Evolutionary conservation across 2,113 vertebrate species (phyloP), one percentile per base, ranked within the genome.

Genomic region (Carassius auratus): DNA sequence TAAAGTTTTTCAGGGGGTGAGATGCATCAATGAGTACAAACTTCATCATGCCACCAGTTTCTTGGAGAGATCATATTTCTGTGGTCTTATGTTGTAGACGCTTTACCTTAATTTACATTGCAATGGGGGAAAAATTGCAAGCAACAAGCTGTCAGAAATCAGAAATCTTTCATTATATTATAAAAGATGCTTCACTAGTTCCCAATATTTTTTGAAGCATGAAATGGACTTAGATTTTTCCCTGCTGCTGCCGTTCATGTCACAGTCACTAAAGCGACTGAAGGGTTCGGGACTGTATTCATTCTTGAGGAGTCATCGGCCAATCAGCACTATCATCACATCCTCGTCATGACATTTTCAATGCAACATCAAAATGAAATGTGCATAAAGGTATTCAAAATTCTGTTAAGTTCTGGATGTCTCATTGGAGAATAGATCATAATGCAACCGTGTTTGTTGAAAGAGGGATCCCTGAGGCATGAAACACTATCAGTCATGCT

Each of bases 401-500:
- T 78, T 61, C 21, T 45, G 38, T 64, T 45, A 26, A 26, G n/a
- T 15, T 75, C 21, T 48, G 23, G 13, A 38, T 26, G 12, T 80
- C 78, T 64, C n/a, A 64, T 42, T 23, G 78, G 78, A 66, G 38
- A 66, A 15, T 64, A 48, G 36, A 61, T 42, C 57, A 64, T 64
- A 80, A 17, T 45, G 36, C 57, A 23, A 59, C 4, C 1, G 14
- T 64, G 36, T 81, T 81, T 81, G 78, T 66, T 66, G 42, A 66
- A 81, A 66, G 38, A 66, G 5, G 23, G 78, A 66, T 66, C 78
- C 64, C 80, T 68, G 61, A 55, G 80, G 80, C 80, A 7, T 82
- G 80, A 71, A 82, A 82, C 80, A 82, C 80, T 55, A 82, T 4
- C 61, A 68, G 61, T 52, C 66, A 36, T 82, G 45, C 62, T 81